Percentiles rank a stretch among this genome's conserved stretches.
These are phyloP conservation scores for Paedocypris micromegethes DNA, from an alignment of 2,797 vertebrate genomes.

Conservation along the genomic window DNA sequence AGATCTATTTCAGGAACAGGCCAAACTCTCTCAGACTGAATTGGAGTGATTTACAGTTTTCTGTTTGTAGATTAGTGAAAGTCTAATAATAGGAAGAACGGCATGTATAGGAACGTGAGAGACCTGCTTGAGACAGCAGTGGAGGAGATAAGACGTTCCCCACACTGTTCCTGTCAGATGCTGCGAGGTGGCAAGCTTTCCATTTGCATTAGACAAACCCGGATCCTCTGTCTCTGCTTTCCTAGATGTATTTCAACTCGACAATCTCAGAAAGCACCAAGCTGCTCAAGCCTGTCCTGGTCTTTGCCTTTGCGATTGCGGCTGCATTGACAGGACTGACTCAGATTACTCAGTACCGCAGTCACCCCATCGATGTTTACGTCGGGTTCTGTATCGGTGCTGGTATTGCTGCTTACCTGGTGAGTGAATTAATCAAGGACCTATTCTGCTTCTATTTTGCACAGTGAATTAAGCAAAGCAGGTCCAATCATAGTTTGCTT, in stretches of 20 bases:
- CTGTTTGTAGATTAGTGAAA: conserved; percentile 16
- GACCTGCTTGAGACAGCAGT: conserved; percentile 24
- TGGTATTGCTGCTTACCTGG: conserved; percentile 78
- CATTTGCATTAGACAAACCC: conserved; percentile 27
- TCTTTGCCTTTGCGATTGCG: conserved; percentile 88
- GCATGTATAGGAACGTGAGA: conserved; percentile 23
- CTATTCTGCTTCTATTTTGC: no score
- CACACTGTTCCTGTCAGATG: conserved; percentile 14
- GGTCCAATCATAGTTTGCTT: no score
- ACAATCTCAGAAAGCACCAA: conserved; percentile 91
- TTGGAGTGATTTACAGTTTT: conserved; percentile 5
- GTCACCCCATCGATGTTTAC: conserved; percentile 77
- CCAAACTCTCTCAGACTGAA: no score
- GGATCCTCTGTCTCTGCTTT: conserved; percentile 39
- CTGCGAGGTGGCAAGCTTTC: conserved; percentile 22
- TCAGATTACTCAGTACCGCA: conserved; percentile 87
- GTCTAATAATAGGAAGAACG: conserved; percentile 23
- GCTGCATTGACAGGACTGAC: conserved; percentile 88
- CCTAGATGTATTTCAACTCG: conserved; percentile 97
- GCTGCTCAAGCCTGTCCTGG: conserved; percentile 90
- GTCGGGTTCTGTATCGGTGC: conserved; percentile 79
- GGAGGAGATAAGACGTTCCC: conserved; percentile 26
- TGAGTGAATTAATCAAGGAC: conserved; percentile 52
- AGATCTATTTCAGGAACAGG: no score
- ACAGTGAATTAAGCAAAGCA: no score